These are phyloP conservation scores for Ciona savignyi DNA, from an alignment of 23 tunicate genomes.

Conservation along the genomic window DNA sequence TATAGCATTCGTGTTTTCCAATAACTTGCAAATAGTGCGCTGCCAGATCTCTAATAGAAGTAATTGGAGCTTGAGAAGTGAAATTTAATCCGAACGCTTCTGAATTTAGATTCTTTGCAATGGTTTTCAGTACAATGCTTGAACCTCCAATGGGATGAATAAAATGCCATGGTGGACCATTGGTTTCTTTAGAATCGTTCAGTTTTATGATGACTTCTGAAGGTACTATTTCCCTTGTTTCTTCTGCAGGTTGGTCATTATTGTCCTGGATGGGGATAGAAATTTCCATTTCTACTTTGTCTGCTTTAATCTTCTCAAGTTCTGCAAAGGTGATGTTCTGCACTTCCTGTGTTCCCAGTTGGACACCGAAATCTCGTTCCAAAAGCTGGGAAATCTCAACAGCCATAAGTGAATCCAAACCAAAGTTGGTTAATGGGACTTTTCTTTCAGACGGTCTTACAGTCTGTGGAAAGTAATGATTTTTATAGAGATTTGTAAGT, in stretches of 20 bases:
- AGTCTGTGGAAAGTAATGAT: no score
- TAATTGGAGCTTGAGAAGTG: not conserved
- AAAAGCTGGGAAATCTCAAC: slow-evolving; percentile 9
- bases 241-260: not conserved
- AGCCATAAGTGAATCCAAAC: slow-evolving; percentile 26
- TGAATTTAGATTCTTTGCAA: not conserved
- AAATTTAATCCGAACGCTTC: slow-evolving; percentile 4
- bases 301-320: not conserved
- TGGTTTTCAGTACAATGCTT: not conserved
- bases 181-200: no score
- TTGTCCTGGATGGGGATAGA: not conserved
- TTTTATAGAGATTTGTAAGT: no score
- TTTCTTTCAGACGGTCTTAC: not conserved
- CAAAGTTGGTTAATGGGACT: slow-evolving; percentile 9
- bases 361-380: slow-evolving; percentile 11
- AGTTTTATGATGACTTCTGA: not conserved
- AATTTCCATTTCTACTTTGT: not conserved
- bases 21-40: not conserved
- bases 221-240: not conserved
- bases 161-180: no score
- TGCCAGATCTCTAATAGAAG: slow-evolving; percentile 7
- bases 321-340: slow-evolving; percentile 12
- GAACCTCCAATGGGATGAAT: slow-evolving; percentile 10
- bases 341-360: slow-evolving; percentile 11
- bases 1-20: not conserved